Evolutionary conservation across 2,113 vertebrate genomes (phyloP).

Genomic region (Speoplatyrhinus poulsoni): DNA sequence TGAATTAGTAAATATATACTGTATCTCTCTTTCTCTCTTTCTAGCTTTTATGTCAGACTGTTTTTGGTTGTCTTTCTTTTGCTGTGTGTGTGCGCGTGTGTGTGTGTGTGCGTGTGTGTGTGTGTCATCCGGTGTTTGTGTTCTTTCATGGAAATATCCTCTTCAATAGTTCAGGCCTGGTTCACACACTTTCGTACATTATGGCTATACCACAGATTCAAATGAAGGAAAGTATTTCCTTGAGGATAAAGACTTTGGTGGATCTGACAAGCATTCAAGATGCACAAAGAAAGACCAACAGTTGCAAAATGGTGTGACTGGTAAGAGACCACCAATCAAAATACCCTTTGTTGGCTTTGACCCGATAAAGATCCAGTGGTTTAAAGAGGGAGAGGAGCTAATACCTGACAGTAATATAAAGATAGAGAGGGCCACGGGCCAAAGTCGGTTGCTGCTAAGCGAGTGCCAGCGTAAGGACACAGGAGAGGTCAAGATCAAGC

Average conservation of each 20-base stretch:
- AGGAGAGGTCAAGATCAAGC: slow-evolving; percentile 83
- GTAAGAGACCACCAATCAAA: slow-evolving; percentile 63
- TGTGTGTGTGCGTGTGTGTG: too few species aligned
- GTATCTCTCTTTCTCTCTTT: too few species aligned
- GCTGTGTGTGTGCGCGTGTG: too few species aligned
- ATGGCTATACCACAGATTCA: slow-evolving; percentile 12
- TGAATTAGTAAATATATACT: too few species aligned
- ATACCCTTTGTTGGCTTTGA: slow-evolving; percentile 81
- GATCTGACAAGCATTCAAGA: neutral
- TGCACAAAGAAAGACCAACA: neutral
- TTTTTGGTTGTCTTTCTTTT: too few species aligned
- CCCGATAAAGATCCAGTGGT: slow-evolving; percentile 83
- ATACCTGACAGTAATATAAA: slow-evolving; percentile 59
- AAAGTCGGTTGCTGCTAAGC: slow-evolving; percentile 78
- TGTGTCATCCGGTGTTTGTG: too few species aligned
- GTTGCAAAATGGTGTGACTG: neutral
- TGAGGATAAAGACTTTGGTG: slow-evolving; percentile 4
- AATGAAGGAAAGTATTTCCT: slow-evolving; percentile 11
- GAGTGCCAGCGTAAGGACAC: slow-evolving; percentile 79
- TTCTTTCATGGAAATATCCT: too few species aligned
- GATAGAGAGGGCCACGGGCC: slow-evolving; percentile 72
- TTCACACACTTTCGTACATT: neutral
- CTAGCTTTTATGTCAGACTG: too few species aligned
- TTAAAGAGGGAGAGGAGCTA: slow-evolving; percentile 80
- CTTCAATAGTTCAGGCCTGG: too few species aligned